Evolutionary conservation across 1,140 invertebrate genomes (phyloP).

Genomic region (Drosophila busckii): DNA sequence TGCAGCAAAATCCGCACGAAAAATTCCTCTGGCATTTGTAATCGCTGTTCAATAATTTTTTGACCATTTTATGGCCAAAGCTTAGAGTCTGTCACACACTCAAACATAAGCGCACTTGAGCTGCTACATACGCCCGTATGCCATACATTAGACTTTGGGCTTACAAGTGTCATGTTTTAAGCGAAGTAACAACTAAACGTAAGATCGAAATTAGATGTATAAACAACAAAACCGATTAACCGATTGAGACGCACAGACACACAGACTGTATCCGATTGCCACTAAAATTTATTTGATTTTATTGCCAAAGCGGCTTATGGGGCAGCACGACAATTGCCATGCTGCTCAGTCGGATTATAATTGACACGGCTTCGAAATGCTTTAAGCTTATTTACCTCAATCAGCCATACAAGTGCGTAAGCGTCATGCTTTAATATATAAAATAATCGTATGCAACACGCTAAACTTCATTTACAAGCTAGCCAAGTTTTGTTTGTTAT

Average conservation of each 20-base stretch:
- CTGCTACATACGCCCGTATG: slow-evolving; percentile 26
- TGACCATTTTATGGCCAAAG: slow-evolving; percentile 64
- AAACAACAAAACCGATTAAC: slow-evolving; percentile 76
- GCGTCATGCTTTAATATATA: too few relatives aligned
- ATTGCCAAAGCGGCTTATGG: slow-evolving; percentile 67
- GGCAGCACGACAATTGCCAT: slow-evolving; percentile 43
- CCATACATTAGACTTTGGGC: slow-evolving; percentile 42
- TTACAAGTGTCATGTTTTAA: slow-evolving; percentile 70
- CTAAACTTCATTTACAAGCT: slow-evolving; percentile 64
- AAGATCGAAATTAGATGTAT: slow-evolving; percentile 67
- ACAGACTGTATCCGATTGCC: too few relatives aligned
- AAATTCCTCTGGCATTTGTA: slow-evolving; percentile 67
- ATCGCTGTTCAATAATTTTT: slow-evolving; percentile 74
- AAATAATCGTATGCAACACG: too few relatives aligned
- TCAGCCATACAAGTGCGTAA: too few relatives aligned
- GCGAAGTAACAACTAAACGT: slow-evolving; percentile 19
- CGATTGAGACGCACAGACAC: slow-evolving; percentile 59
- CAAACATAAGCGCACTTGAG: slow-evolving; percentile 9
- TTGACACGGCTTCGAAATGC: slow-evolving; percentile 48
- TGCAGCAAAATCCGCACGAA: slow-evolving; percentile 37
- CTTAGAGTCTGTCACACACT: slow-evolving; percentile 38
- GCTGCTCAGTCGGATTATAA: slow-evolving; percentile 72
- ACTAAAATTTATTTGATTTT: slow-evolving; percentile 63
- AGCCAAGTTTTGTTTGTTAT: slow-evolving; percentile 1
- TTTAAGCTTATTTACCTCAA: too few relatives aligned